A percentile compares a stretch with the other conserved stretches of the same genome.
These are phyloP conservation scores for Petaurus breviceps DNA, from an alignment of 2,113 vertebrate genomes.

Conservation along the genomic window DNA sequence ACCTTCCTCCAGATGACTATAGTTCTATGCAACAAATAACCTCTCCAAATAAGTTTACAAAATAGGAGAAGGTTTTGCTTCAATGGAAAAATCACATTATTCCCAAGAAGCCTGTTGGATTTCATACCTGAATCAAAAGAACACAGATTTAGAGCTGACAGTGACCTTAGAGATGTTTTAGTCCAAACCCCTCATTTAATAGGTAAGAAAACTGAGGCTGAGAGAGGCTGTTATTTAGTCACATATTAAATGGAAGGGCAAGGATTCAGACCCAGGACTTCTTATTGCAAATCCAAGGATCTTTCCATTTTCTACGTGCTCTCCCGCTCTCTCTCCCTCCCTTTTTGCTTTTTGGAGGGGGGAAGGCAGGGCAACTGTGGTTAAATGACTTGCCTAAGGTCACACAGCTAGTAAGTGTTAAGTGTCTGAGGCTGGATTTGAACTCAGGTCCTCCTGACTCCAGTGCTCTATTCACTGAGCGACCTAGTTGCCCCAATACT, in stretches of 20 bases:
- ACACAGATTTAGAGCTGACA: not conserved
- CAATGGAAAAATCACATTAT: not conserved
- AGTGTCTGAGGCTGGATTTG: too few species aligned
- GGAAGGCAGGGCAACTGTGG: too few species aligned
- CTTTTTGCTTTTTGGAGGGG: too few species aligned
- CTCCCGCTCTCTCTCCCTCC: too few species aligned
- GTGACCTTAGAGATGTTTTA: not conserved
- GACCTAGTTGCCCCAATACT: not conserved
- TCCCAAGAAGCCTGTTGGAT: not conserved
- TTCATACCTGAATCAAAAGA: not conserved
- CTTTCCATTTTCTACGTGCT: too few species aligned
- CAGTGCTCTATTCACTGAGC: not conserved
- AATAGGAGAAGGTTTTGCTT: not conserved
- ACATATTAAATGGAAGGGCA: not conserved
- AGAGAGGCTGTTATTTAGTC: not conserved
- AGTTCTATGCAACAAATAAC: not conserved
- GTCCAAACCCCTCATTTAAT: not conserved
- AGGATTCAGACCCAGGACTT: not conserved
- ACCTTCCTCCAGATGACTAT: not conserved
- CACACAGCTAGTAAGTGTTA: too few species aligned
- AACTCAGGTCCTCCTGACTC: not conserved
- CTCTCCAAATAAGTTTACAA: not conserved
- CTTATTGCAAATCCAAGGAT: not conserved
- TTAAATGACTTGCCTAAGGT: too few species aligned
- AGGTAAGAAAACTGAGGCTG: not conserved